These are phyloP conservation scores for Drosophila truncata DNA, from an alignment of 1,140 invertebrate species.

Conservation along the genomic window DNA sequence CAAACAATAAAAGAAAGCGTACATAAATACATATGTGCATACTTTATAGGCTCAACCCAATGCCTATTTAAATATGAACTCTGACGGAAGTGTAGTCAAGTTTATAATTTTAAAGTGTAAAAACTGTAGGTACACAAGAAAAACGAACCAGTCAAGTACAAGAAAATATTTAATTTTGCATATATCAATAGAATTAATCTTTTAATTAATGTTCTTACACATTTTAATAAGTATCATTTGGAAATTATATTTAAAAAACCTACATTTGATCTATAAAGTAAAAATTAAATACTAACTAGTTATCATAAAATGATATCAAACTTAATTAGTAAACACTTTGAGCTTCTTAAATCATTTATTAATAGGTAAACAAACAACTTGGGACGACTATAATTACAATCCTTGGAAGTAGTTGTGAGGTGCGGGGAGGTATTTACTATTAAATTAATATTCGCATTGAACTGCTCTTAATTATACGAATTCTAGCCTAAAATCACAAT, in stretches of 20 bases:
- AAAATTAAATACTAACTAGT: not conserved
- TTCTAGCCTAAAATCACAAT: constrained; percentile 67
- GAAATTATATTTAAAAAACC: not conserved
- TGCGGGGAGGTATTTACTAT: constrained; percentile 6
- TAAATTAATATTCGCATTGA: constrained; percentile 58
- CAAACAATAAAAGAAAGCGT: not conserved
- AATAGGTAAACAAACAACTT: constrained; percentile 11
- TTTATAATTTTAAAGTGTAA: not conserved
- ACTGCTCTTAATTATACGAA: constrained; percentile 33
- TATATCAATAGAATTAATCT: not conserved
- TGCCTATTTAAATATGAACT: not conserved
- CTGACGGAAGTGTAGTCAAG: not conserved
- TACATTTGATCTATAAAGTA: constrained; percentile 15
- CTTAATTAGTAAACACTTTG: constrained; percentile 2
- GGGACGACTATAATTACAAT: not conserved
- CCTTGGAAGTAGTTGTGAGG: constrained; percentile 10
- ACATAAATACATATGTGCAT: constrained; percentile 1
- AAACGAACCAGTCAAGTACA: not conserved
- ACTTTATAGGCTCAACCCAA: not conserved
- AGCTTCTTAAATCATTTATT: constrained; percentile 9
- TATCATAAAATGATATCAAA: constrained; percentile 7
- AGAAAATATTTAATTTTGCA: not conserved
- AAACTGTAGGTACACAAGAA: not conserved
- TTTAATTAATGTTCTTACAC: not conserved
- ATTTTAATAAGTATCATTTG: constrained; percentile 9